These are phyloP conservation scores for Poecilia velifera DNA, from an alignment of 2,797 vertebrate genomes.

Conservation along the genomic window DNA sequence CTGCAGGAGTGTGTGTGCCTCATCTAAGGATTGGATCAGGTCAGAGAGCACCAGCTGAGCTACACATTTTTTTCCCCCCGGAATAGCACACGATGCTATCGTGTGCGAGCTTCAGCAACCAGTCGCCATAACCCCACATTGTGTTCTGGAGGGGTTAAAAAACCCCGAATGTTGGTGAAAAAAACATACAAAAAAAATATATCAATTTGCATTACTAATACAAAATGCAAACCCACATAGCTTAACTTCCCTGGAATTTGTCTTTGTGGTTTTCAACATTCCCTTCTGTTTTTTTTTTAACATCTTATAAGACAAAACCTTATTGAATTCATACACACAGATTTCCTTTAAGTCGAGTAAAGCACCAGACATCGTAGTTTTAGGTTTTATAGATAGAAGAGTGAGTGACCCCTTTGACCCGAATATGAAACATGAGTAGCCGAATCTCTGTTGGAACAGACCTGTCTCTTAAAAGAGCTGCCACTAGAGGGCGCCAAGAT, in stretches of 20 bases:
- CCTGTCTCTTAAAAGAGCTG: not conserved
- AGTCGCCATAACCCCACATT: not conserved
- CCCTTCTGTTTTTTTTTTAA: too few relatives aligned
- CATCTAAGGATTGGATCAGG: not conserved
- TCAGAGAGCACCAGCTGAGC: slow-evolving; percentile 4
- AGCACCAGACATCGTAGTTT: not conserved
- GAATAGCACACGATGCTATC: not conserved
- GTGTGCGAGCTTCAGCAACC: not conserved
- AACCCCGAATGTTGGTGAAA: not conserved
- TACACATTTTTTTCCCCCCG: not conserved
- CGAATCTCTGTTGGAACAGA: not conserved
- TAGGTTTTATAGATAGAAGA: not conserved
- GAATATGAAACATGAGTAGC: not conserved
- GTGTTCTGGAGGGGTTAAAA: not conserved
- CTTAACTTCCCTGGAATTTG: not conserved
- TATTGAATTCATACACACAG: not conserved
- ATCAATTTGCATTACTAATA: not conserved
- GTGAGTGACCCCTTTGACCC: not conserved
- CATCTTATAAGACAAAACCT: not conserved
- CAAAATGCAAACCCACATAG: not conserved
- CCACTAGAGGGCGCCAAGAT: slow-evolving; percentile 33
- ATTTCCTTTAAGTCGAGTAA: not conserved
- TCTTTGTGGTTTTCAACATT: not conserved
- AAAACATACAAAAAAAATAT: not conserved
- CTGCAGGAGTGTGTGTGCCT: not conserved